These are phyloP conservation scores for Luperina testacea DNA, from an alignment of 2,888 invertebrate species.

Conservation along the genomic window DNA sequence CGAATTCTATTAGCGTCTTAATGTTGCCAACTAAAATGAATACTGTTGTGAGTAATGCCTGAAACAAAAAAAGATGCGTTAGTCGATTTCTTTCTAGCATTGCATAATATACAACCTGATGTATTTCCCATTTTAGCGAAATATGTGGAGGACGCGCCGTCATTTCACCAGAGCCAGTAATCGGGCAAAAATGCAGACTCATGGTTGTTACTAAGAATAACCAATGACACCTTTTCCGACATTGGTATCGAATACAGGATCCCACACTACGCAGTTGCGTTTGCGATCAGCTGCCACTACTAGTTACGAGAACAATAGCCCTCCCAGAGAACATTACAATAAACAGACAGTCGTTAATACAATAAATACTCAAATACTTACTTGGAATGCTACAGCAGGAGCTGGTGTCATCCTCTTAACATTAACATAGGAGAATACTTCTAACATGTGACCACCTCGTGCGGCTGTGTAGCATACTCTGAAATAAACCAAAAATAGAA, in stretches of 20 bases:
- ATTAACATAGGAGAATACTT: conserved; percentile 94
- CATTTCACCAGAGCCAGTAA: not conserved
- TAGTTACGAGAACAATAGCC: not conserved
- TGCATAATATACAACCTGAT: not conserved
- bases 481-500: conserved; percentile 65
- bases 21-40: conserved; percentile 94
- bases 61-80: conserved; percentile 71
- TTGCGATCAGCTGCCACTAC: not conserved
- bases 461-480: conserved; percentile 96
- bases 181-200: not conserved
- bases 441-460: conserved; percentile 94
- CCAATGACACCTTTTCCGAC: not conserved
- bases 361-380: conserved; percentile 70
- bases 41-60: conserved; percentile 92
- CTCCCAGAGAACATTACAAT: not conserved
- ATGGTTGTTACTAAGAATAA: not conserved
- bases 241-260: not conserved
- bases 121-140: not conserved
- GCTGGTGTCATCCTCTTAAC: conserved; percentile 93
- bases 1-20: conserved; percentile 94
- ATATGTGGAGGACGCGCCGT: not conserved
- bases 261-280: not conserved
- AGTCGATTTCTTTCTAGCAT: not conserved
- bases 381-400: conserved; percentile 95
- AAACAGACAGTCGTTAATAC: not conserved